Evolutionary conservation across 1,140 invertebrate species (phyloP).

Genomic region (Temnothorax curvispinosus): DNA sequence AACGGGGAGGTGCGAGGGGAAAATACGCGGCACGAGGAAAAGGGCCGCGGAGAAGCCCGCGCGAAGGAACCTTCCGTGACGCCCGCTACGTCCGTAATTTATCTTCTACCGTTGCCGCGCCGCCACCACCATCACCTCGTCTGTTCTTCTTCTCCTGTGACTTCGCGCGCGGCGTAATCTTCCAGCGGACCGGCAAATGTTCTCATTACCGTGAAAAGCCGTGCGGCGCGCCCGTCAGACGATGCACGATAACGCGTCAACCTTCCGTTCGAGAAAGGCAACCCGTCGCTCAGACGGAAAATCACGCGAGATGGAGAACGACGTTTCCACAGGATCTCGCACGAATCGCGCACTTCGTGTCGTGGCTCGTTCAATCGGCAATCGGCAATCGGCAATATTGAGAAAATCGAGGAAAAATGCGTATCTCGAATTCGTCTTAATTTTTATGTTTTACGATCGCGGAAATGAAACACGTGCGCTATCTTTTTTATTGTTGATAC

Average conservation of each 20-base stretch:
- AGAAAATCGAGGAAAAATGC: background rate
- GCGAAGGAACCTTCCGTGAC: slow-evolving; percentile 62
- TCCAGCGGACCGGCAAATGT: slow-evolving; percentile 59
- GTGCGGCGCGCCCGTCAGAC: slow-evolving; percentile 27
- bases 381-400: background rate
- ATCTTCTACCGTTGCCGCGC: slow-evolving; percentile 41
- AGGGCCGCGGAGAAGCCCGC: slow-evolving; percentile 1
- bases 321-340: background rate
- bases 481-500: background rate
- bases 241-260: slow-evolving; percentile 51
- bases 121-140: background rate
- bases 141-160: background rate
- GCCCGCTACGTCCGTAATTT: slow-evolving; percentile 66
- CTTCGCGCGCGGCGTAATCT: slow-evolving; percentile 47
- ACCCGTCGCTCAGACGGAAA: slow-evolving; percentile 17
- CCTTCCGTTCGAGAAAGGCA: slow-evolving; percentile 28
- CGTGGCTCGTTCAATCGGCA: background rate
- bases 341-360: background rate
- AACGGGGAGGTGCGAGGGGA: background rate
- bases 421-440: background rate
- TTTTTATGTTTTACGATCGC: background rate
- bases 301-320: slow-evolving; percentile 14
- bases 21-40: slow-evolving; percentile 24
- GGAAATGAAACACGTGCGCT: background rate
- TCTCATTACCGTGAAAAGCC: slow-evolving; percentile 59